Percentiles rank a stretch among this genome's conserved stretches.
Evolutionary conservation across 2,888 invertebrate species (phyloP).

Genomic region (Penaeus monodon): DNA sequence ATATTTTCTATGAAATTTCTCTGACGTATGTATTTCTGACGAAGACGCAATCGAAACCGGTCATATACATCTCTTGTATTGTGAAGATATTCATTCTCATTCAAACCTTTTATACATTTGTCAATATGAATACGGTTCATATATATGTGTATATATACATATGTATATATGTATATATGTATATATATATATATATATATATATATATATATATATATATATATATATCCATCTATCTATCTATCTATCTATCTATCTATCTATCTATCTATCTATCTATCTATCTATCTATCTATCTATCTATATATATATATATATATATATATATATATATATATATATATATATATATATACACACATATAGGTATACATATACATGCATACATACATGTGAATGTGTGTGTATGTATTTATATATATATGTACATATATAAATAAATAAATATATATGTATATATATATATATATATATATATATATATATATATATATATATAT

Average conservation of each 20-base stretch:
- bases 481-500: conserved; percentile 1
- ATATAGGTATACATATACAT: neutral
- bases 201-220: conserved; percentile 7
- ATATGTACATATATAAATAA: neutral
- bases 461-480: neutral
- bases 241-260: neutral
- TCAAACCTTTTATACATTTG: no score
- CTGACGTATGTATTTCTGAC: no score
- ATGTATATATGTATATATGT: neutral
- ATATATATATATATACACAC: conserved; percentile 13
- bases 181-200: neutral
- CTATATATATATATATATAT: conserved; percentile 25
- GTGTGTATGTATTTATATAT: neutral
- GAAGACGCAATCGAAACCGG: no score
- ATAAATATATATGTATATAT: neutral
- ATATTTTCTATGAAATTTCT: no score
- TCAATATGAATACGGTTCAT: neutral
- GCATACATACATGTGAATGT: neutral
- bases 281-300: conserved; percentile 1
- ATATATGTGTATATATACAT: conserved; percentile 17
- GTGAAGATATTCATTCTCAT: no score
- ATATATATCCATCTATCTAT: neutral
- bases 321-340: conserved; percentile 19
- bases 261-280: neutral
- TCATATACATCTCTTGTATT: no score